phyloP scores from a whole-genome alignment of 2,888 invertebrate genomes.

The Oligia fasciuncula region DNA sequence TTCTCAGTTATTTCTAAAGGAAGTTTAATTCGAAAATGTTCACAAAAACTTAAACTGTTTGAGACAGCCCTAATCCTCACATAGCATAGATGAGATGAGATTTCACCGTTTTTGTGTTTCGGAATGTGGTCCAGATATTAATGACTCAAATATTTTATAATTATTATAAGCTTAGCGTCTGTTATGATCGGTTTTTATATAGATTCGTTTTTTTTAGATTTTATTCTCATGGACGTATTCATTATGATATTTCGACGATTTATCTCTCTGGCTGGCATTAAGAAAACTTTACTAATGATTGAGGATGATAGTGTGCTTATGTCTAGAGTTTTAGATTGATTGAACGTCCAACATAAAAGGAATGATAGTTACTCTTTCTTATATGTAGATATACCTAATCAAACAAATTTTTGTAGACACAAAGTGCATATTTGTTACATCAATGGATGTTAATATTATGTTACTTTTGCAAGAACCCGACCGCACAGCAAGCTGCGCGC shows the following conservation, averaged over 20 bases:
- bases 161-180: slow-evolving; percentile 45
- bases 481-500: not conserved
- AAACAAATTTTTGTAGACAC: not conserved
- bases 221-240: slow-evolving; percentile 22
- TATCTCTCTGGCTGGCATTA: slow-evolving; percentile 4
- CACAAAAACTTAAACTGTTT: not conserved
- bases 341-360: not conserved
- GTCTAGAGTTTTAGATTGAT: not conserved
- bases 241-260: slow-evolving; percentile 35
- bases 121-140: slow-evolving; percentile 66
- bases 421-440: not conserved
- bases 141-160: slow-evolving; percentile 64
- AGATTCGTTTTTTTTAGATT: not conserved
- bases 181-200: slow-evolving; percentile 48
- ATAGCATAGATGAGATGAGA: slow-evolving; percentile 36
- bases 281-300: not conserved
- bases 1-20: not conserved
- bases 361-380: not conserved
- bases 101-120: slow-evolving; percentile 37
- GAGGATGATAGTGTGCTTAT: not conserved
- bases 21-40: not conserved
- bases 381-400: not conserved
- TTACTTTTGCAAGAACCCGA: not conserved
- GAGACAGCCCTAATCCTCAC: slow-evolving; percentile 46
- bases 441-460: not conserved